Conservation (phyloP, 2,797 vertebrate genomes). For the Pangasius sanitwongsei region DNA sequence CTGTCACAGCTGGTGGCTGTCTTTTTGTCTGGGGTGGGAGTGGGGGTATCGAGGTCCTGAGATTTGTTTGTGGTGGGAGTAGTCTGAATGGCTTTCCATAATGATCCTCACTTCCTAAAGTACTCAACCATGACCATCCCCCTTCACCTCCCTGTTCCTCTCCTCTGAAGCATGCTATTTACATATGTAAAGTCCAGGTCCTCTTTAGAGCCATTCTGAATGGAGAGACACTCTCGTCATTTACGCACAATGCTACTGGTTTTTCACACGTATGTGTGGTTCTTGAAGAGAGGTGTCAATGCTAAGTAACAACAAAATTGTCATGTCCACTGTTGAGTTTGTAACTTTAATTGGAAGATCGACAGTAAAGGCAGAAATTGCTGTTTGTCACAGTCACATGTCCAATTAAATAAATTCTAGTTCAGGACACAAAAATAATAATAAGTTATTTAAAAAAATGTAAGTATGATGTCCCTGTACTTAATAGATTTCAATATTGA, state of each 20-base stretch:
- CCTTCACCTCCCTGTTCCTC: conserved; percentile 73
- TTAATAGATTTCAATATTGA: neutral
- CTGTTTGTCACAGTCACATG: neutral
- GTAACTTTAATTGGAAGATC: neutral
- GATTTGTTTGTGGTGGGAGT: conserved; percentile 76
- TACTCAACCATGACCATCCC: conserved; percentile 82
- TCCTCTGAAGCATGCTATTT: conserved; percentile 67
- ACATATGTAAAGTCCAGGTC: conserved; percentile 75
- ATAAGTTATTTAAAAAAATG: neutral
- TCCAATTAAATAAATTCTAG: neutral
- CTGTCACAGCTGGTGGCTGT: conserved; percentile 64
- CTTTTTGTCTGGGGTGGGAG: conserved; percentile 58
- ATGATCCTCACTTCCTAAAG: conserved; percentile 83
- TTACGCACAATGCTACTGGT: conserved; percentile 46
- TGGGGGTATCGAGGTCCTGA: conserved; percentile 61
- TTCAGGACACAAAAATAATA: neutral
- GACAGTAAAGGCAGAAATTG: neutral
- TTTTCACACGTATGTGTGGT: conserved; percentile 58
- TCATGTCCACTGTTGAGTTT: neutral
- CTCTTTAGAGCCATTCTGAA: conserved; percentile 52
- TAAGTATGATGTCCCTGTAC: neutral
- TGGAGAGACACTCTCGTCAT: conserved; percentile 43
- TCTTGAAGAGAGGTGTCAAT: conserved; percentile 52
- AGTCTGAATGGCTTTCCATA: conserved; percentile 71
- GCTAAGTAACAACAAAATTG: conserved; percentile 33